Conservation (phyloP, 92 coral and sea anemone genomes). For the Parazoanthus swiftii region DNA sequence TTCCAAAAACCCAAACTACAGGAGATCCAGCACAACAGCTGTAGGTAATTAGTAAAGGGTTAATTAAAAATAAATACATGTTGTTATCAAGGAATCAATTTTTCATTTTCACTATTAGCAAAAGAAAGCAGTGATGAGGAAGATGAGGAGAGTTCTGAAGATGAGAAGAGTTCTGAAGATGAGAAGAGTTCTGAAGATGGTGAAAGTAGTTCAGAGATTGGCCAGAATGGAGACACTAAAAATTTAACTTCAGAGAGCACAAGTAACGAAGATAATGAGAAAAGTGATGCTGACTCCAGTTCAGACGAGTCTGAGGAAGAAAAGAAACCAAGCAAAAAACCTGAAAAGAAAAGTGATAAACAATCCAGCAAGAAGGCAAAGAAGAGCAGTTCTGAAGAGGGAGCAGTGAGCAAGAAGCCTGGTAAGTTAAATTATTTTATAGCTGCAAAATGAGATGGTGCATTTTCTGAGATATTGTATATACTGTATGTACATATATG, state of each 20-base stretch:
- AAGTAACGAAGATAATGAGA: slow-evolving; percentile 29
- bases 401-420: background rate
- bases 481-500: background rate
- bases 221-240: slow-evolving; percentile 6
- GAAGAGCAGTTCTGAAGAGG: background rate
- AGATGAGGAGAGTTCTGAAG: background rate
- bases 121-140: background rate
- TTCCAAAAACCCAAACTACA: too few species aligned
- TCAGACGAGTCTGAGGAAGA: background rate
- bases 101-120: background rate
- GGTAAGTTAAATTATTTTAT: background rate
- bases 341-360: background rate
- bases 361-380: background rate
- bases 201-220: background rate
- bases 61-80: too few species aligned
- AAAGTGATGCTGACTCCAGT: background rate
- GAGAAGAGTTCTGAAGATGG: slow-evolving; percentile 34
- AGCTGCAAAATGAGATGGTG: too few species aligned
- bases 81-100: too few species aligned
- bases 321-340: background rate
- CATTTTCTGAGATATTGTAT: background rate
- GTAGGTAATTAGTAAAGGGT: too few species aligned
- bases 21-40: too few species aligned
- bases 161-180: slow-evolving; percentile 1
- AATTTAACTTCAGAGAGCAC: background rate